These are phyloP conservation scores for Gymnobelideus leadbeateri DNA, from an alignment of 2,113 vertebrate species.

Conservation along the genomic window DNA sequence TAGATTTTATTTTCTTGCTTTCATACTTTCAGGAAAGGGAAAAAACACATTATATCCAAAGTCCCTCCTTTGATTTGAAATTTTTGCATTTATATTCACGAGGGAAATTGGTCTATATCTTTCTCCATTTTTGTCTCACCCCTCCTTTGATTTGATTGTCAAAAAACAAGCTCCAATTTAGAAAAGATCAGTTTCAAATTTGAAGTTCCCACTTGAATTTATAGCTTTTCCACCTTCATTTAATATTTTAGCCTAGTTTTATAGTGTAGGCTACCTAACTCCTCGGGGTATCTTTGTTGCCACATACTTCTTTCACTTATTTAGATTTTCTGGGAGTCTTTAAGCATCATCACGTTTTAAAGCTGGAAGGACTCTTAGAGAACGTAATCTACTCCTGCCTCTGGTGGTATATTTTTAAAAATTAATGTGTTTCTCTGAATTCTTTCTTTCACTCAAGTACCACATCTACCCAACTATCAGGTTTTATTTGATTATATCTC, in stretches of 20 bases:
- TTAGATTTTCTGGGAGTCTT: not conserved
- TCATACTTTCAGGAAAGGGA: not conserved
- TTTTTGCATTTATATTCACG: too few species aligned
- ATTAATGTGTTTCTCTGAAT: not conserved
- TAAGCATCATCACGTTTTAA: not conserved
- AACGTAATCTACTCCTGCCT: not conserved
- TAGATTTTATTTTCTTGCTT: not conserved
- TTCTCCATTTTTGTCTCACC: too few species aligned
- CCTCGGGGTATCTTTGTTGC: not conserved
- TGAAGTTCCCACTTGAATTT: not conserved
- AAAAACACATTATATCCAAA: not conserved
- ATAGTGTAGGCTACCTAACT: not conserved
- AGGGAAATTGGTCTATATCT: too few species aligned
- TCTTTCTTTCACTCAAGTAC: not conserved
- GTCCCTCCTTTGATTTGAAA: not conserved
- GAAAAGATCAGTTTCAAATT: not conserved
- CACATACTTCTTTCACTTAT: not conserved
- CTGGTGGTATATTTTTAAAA: not conserved
- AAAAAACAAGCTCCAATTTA: not conserved
- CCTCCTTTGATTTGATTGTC: not conserved
- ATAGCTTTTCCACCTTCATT: not conserved
- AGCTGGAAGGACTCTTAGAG: not conserved
- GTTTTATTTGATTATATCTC: not conserved
- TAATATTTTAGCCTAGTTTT: not conserved
- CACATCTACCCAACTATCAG: not conserved